A percentile compares a stretch with the other conserved stretches of the same genome.
phyloP scores from a whole-genome alignment of 2,888 invertebrate genomes.

The Pardosa pseudoannulata region DNA sequence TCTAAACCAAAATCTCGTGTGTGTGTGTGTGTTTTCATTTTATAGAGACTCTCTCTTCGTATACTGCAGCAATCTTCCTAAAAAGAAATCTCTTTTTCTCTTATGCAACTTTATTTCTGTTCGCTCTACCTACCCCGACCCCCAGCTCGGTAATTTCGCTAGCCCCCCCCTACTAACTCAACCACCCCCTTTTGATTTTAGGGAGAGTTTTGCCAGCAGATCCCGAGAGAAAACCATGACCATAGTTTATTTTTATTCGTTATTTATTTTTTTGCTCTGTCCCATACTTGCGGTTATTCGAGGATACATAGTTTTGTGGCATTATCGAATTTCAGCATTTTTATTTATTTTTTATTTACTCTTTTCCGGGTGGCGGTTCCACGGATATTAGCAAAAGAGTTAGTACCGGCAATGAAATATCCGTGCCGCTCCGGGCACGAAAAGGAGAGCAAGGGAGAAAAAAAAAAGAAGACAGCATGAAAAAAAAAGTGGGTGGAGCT shows the following conservation, averaged over 20 bases:
- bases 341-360: not conserved
- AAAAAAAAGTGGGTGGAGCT: no score
- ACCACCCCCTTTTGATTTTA: not conserved
- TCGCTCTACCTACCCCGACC: not conserved
- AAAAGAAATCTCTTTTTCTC: conserved; percentile 46
- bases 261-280: not conserved
- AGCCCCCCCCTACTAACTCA: no score
- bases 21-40: conserved; percentile 9
- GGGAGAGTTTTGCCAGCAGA: not conserved
- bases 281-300: not conserved
- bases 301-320: not conserved
- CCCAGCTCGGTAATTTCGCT: not conserved
- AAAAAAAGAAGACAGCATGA: not conserved
- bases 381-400: not conserved
- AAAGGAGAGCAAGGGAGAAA: not conserved
- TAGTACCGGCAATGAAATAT: not conserved
- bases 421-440: not conserved
- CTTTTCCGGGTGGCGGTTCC: not conserved
- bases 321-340: not conserved
- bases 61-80: conserved; percentile 52
- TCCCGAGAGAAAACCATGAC: not conserved
- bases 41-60: conserved; percentile 57
- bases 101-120: conserved; percentile 43
- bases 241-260: not conserved
- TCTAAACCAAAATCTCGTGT: not conserved